A percentile compares a stretch with the other conserved stretches of the same genome.
Evolutionary conservation across 2,113 vertebrate species (phyloP).

Genomic region (Bambusicola thoracicus): DNA sequence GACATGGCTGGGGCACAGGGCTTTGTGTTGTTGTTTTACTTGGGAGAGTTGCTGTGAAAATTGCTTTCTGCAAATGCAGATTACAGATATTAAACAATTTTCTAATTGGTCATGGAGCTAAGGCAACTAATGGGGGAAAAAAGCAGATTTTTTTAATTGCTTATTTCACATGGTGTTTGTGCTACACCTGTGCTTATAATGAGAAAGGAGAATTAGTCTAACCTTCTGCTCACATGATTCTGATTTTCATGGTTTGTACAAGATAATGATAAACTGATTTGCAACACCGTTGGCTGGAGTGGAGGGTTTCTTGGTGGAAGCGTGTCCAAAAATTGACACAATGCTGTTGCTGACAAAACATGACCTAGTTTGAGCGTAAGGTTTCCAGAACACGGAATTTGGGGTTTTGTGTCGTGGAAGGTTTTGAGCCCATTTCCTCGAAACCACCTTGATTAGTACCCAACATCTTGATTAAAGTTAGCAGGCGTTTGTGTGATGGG

Average conservation of each 20-base stretch:
- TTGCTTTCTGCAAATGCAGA: conserved; percentile 91
- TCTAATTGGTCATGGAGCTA: conserved; percentile 94
- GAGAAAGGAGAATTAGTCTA: conserved; percentile 89
- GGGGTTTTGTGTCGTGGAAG: background rate
- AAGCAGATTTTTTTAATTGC: conserved; percentile 92
- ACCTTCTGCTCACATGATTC: conserved; percentile 89
- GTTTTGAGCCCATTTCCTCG: background rate
- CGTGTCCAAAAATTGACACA: conserved; percentile 47
- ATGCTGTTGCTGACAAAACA: conserved; percentile 12
- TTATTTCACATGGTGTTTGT: conserved; percentile 89
- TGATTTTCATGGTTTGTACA: conserved; percentile 85
- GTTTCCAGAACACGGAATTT: background rate
- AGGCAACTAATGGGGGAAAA: conserved; percentile 89
- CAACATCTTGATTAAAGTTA: conserved; percentile 40
- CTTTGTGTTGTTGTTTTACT: conserved; percentile 49
- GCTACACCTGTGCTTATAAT: conserved; percentile 95
- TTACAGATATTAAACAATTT: conserved; percentile 93
- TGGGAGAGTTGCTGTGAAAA: conserved; percentile 79
- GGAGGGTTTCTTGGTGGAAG: conserved; percentile 31
- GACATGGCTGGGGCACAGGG: background rate
- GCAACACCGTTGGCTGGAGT: conserved; percentile 68
- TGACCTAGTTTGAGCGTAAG: conserved; percentile 7
- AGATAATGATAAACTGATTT: conserved; percentile 82
- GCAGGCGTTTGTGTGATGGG: background rate
- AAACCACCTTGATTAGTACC: background rate